Conservation (phyloP, 2,113 vertebrate species). For the Alligator mississippiensis region DNA sequence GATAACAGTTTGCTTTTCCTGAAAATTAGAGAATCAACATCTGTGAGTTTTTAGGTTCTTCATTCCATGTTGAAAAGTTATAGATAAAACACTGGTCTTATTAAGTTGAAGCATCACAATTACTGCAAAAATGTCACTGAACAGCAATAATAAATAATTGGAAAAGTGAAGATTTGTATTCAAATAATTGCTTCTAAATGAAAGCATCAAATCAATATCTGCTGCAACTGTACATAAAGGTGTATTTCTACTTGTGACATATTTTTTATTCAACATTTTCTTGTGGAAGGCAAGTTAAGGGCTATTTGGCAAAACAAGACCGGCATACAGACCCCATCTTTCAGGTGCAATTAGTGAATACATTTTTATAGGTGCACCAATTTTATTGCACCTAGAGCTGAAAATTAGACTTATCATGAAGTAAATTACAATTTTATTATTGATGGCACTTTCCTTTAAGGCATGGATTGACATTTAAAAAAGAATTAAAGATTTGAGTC, state of each 20-base stretch:
- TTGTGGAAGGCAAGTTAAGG: background rate
- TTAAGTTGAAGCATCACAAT: background rate
- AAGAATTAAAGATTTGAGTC: background rate
- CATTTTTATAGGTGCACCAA: background rate
- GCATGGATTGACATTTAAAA: background rate
- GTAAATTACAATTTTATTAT: background rate
- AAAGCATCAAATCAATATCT: background rate
- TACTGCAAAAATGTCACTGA: background rate
- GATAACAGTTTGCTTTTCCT: background rate
- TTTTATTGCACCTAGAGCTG: background rate
- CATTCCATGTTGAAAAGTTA: background rate
- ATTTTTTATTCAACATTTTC: background rate
- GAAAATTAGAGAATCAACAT: background rate
- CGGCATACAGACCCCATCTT: background rate
- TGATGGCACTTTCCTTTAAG: conserved; percentile 1
- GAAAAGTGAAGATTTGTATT: background rate
- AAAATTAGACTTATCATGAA: background rate
- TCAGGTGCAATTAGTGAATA: background rate
- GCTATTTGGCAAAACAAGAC: background rate
- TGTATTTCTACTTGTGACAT: background rate
- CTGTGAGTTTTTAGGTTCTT: background rate
- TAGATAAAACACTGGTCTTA: rapidly evolving
- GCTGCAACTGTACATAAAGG: background rate
- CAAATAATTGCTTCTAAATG: background rate
- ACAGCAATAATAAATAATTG: background rate